Percentiles rank a stretch among this genome's conserved stretches.
Conservation (phyloP, 2,888 invertebrate species). For the Phania funesta region DNA sequence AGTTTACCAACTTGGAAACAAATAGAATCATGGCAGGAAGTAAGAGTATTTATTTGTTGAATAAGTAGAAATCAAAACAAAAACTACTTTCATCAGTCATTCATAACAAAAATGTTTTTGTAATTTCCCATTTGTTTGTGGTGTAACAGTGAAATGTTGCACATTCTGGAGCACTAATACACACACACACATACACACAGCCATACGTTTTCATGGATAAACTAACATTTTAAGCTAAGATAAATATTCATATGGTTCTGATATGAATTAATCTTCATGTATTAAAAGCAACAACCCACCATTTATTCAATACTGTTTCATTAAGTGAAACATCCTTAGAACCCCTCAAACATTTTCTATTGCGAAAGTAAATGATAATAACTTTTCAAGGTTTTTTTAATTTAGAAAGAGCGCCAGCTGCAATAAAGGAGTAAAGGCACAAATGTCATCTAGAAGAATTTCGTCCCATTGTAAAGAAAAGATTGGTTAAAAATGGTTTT, state of each 20-base stretch:
- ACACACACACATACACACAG: not conserved
- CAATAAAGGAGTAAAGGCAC: no score
- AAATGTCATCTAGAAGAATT: no score
- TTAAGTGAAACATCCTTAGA: no score
- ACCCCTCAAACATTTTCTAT: no score
- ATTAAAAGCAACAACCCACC: conserved; percentile 54
- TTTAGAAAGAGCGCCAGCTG: no score
- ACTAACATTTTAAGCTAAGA: conserved; percentile 45
- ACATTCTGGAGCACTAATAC: not conserved
- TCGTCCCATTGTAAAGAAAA: no score
- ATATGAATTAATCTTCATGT: conserved; percentile 68
- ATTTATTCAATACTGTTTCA: no score
- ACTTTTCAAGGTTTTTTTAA: no score
- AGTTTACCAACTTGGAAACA: no score
- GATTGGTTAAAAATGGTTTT: no score
- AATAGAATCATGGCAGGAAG: not conserved
- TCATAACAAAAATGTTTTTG: conserved; percentile 46
- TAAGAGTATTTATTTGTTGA: conserved; percentile 21
- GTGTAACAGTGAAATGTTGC: conserved; percentile 3
- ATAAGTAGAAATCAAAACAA: conserved; percentile 38
- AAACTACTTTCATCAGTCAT: conserved; percentile 43
- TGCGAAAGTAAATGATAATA: no score
- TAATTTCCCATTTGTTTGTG: conserved; percentile 34
- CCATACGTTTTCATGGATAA: not conserved
- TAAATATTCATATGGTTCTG: conserved; percentile 67